A percentile compares a stretch with the other conserved stretches of the same genome.
phyloP scores from a whole-genome alignment of 30 jellyfish, hydroid and myxozoan genomes.

The Aurelia coerulea region DNA sequence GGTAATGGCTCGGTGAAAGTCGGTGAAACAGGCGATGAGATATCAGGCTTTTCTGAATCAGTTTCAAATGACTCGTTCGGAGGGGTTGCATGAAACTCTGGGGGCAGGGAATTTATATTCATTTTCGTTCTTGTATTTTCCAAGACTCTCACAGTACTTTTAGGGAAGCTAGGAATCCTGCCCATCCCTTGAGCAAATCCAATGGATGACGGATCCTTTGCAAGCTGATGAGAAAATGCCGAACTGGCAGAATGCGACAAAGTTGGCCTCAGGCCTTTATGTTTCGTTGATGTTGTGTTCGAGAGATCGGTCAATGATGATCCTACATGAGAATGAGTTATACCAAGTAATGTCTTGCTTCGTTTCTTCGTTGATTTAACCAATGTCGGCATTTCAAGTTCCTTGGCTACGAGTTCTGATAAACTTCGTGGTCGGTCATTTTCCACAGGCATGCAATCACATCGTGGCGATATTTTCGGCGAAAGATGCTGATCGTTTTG shows the following conservation, averaged over 20 bases:
- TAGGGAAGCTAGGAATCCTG: slow-evolving; percentile 60
- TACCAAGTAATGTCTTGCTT: slow-evolving; percentile 26
- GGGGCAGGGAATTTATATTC: slow-evolving; percentile 59
- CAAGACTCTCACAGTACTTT: slow-evolving; percentile 34
- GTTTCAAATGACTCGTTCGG: neutral
- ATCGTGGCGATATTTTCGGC: neutral
- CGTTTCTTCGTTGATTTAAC: neutral
- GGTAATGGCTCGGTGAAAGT: slow-evolving; percentile 17
- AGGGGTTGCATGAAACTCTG: slow-evolving; percentile 39
- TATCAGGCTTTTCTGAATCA: slow-evolving; percentile 5
- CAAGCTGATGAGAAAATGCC: slow-evolving; percentile 32
- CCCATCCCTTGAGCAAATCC: slow-evolving; percentile 32
- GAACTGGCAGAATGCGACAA: slow-evolving; percentile 31
- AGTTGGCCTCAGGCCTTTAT: slow-evolving; percentile 30
- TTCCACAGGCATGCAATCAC: neutral
- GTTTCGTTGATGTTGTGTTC: neutral
- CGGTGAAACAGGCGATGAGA: slow-evolving; percentile 17
- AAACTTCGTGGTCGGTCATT: slow-evolving; percentile 44
- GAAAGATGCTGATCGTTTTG: slow-evolving; percentile 10
- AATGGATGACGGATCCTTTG: slow-evolving; percentile 16
- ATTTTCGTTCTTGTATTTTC: slow-evolving; percentile 36
- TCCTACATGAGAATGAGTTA: slow-evolving; percentile 31
- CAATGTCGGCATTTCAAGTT: slow-evolving; percentile 23
- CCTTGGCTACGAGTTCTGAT: slow-evolving; percentile 32
- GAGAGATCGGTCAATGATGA: slow-evolving; percentile 54